Evolutionary conservation across 2,888 invertebrate species (phyloP), one percentile per base, ranked within the genome.

Genomic region (Onthophagus sagittarius): DNA sequence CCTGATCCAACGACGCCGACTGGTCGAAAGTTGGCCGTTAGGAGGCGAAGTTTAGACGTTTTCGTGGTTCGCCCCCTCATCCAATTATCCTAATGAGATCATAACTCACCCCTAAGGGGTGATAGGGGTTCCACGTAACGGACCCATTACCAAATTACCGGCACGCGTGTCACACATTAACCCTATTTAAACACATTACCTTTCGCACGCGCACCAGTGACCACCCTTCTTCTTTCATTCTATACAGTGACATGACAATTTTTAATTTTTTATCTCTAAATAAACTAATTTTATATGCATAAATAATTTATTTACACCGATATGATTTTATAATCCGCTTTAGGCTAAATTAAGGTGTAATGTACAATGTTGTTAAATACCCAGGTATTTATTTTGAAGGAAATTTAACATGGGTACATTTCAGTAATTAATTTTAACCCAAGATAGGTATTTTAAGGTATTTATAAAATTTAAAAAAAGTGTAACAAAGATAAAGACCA

Each of bases 101-200:
- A 74, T 78, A 78, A 78, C 76, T 77, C 77, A 77, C 76, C 76
- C 76, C 77, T 74, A 75, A 76, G 75, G 76, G 77, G 75, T 73
- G 76, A 75, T 73, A 75, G 76, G 77, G 67, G 77, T 77, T 75
- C 67, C 67, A n/a, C 77, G 74, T 77, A 78, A 78, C 78, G 76
- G 76, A 76, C 77, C 80, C 79, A 80, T 80, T 80, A 79, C 79
- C 79, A 80, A 80, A 80, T 80, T 80, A 79, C 78, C 78, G 39
- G 75, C 77, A 79, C 79, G 78, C 79, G 80, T 79, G 80, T 76
- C 78, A 77, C 78, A 78, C 79, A 79, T 80, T 80, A 80, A 77
- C 79, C 77, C 77, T 77, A 73, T 77, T 77, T 76, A 78, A 78
- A 78, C 78, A 78, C 74, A 73, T 33, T 76, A 73, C 76, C 75